Conservation (phyloP, 2,113 vertebrate species). For the Oriolus oriolus region DNA sequence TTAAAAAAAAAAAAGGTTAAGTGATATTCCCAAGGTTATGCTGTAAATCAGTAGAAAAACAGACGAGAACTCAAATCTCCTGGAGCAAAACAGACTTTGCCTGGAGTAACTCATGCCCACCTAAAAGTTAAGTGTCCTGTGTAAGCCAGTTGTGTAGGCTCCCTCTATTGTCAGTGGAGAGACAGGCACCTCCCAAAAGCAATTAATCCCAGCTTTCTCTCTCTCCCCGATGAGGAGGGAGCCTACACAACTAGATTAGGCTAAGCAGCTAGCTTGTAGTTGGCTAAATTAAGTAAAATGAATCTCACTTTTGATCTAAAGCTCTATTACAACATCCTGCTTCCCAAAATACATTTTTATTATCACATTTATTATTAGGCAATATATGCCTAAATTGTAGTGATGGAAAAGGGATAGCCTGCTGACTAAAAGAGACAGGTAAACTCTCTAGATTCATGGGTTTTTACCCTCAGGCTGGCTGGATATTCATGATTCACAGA, state of each 20-base stretch:
- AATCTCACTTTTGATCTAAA: constrained; percentile 25
- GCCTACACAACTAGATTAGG: background rate
- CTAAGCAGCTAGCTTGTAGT: background rate
- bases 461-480: constrained; percentile 34
- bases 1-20: background rate
- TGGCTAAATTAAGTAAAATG: constrained; percentile 30
- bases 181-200: background rate
- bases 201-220: background rate
- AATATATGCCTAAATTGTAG: background rate
- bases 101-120: background rate
- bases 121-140: background rate
- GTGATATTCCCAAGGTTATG: background rate
- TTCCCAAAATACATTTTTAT: constrained; percentile 38
- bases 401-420: background rate
- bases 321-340: background rate
- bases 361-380: constrained; percentile 17
- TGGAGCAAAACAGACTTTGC: background rate
- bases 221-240: background rate
- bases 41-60: background rate
- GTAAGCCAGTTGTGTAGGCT: constrained; percentile 8
- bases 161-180: constrained; percentile 48
- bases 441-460: constrained; percentile 27
- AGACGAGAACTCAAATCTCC: background rate
- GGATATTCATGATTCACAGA: constrained; percentile 27
- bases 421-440: constrained; percentile 39